phyloP scores from a whole-genome alignment of 2,888 invertebrate genomes.

The Actias luna region DNA sequence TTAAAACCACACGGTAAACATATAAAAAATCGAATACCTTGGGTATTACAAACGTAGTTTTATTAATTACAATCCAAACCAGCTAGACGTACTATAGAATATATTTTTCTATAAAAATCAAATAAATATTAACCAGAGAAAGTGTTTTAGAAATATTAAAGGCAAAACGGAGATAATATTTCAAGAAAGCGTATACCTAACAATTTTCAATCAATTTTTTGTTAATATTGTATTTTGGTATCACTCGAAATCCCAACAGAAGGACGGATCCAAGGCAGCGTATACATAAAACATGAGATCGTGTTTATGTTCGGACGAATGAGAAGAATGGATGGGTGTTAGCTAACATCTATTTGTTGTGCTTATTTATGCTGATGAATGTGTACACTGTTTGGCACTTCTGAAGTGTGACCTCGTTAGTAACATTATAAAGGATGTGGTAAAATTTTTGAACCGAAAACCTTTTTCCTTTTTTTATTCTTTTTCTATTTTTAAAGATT shows the following conservation, averaged over 20 bases:
- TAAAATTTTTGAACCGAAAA: too few species aligned
- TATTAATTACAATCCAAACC: background rate
- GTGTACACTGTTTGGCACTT: background rate
- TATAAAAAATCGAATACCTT: background rate
- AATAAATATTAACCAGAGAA: background rate
- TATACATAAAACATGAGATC: slow-evolving; percentile 5
- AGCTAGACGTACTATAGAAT: background rate
- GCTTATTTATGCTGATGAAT: background rate
- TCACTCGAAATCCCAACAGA: background rate
- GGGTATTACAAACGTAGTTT: too few species aligned
- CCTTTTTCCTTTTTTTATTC: too few species aligned
- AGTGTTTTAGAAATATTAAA: background rate
- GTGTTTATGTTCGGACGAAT: slow-evolving; percentile 1
- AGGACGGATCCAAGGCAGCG: background rate
- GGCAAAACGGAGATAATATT: background rate
- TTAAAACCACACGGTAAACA: background rate
- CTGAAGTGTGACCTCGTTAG: background rate
- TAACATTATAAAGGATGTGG: background rate
- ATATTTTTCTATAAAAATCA: background rate
- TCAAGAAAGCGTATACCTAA: background rate
- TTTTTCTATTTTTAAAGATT: too few species aligned
- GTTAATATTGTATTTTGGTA: background rate
- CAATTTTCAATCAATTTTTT: background rate
- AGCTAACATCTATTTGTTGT: background rate
- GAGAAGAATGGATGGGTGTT: slow-evolving; percentile 3